These are phyloP conservation scores for Falco novaeseelandiae DNA, from an alignment of 2,797 vertebrate species.

Conservation along the genomic window DNA sequence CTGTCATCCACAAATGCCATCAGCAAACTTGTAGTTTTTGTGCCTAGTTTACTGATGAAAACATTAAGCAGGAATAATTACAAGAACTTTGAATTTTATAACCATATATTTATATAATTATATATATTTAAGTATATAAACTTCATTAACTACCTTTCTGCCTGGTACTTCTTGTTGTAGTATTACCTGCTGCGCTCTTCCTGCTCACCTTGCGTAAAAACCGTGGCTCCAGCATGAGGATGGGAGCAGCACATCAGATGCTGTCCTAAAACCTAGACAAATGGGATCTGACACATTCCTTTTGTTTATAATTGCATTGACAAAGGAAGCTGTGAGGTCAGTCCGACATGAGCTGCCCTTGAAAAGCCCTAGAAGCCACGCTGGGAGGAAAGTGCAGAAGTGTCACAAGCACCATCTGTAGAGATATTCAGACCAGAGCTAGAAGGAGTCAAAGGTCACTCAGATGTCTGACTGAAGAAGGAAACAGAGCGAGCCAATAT, in stretches of 20 bases:
- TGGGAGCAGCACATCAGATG: not conserved
- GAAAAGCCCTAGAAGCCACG: not conserved
- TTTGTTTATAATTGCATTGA: not conserved
- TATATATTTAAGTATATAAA: not conserved
- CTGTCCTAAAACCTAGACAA: not conserved
- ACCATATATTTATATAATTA: not conserved
- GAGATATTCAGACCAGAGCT: not conserved
- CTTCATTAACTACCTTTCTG: not conserved
- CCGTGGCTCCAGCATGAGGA: not conserved
- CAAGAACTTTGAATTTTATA: not conserved
- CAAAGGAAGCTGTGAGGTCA: not conserved
- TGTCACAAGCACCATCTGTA: not conserved
- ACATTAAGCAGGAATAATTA: not conserved
- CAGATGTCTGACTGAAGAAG: slow-evolving; percentile 47
- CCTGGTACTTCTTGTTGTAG: not conserved
- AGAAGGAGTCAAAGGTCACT: not conserved
- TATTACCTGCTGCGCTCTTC: not conserved
- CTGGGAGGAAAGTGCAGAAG: not conserved
- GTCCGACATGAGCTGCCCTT: not conserved
- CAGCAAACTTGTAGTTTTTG: not conserved
- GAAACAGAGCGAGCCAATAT: not conserved
- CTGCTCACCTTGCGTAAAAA: not conserved
- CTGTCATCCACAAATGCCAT: not conserved
- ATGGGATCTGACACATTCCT: not conserved
- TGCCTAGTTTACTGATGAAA: not conserved